Evolutionary conservation across 1,140 invertebrate genomes (phyloP).

Genomic region (Phthorimaea operculella): DNA sequence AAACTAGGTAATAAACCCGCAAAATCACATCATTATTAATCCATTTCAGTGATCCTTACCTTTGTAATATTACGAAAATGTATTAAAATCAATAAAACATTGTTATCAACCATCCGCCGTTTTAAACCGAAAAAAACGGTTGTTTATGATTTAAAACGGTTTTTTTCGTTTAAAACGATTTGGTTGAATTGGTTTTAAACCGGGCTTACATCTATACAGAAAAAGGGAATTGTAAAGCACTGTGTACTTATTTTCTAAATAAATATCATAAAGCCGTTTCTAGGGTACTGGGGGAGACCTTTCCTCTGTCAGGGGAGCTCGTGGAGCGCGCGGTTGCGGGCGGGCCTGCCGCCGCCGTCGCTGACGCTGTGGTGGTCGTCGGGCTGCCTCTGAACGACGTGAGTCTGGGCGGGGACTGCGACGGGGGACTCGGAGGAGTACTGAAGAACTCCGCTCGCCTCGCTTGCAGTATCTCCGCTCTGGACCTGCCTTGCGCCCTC

Average conservation of each 20-base stretch:
- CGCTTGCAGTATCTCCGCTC: slow-evolving; percentile 66
- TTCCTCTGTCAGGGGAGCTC: slow-evolving; percentile 15
- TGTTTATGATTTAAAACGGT: too few species aligned
- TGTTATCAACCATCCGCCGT: too few species aligned
- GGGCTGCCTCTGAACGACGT: slow-evolving; percentile 49
- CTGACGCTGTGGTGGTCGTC: too few species aligned
- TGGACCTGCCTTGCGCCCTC: slow-evolving; percentile 42
- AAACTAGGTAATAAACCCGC: too few species aligned
- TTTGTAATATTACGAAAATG: too few species aligned
- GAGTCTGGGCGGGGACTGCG: slow-evolving; percentile 41
- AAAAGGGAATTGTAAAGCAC: slow-evolving; percentile 40
- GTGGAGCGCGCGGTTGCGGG: slow-evolving; percentile 2
- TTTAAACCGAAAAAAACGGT: too few species aligned
- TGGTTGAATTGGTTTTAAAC: too few species aligned
- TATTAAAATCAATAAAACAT: too few species aligned
- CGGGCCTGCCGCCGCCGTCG: slow-evolving; percentile 23
- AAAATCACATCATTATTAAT: too few species aligned
- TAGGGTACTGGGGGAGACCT: slow-evolving; percentile 60
- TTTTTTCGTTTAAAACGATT: too few species aligned
- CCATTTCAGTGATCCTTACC: too few species aligned
- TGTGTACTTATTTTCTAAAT: slow-evolving; percentile 24
- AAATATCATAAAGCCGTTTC: slow-evolving; percentile 71
- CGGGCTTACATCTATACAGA: too few species aligned
- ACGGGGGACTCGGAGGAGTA: slow-evolving; percentile 28
- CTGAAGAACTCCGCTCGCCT: slow-evolving; percentile 69